Base-by-base conservation (phyloP, 1,140 invertebrate species). In the Drosophila fuyamai region DNA sequence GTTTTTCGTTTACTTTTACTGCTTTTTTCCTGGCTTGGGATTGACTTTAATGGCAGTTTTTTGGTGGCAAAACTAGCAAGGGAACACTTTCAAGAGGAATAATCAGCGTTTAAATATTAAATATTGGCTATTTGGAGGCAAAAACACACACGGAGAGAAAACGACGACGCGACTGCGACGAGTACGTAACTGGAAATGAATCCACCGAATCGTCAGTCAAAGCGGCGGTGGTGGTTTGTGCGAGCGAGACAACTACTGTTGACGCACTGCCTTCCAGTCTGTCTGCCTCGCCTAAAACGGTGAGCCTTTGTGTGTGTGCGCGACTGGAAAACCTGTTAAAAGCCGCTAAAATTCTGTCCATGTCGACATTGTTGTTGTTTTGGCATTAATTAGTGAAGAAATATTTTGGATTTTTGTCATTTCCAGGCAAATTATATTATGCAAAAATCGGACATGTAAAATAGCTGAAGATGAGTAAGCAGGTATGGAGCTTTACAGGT, bases 321-420 rank as follows among this genome's bases (percentile, higher is more conserved):
- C 63, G 63, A 48, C 79, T 86, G 82, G 82, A 86, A 86, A 88
- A 86, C 82, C 83, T 86, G 82, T 86, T 86, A 86, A 86, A 76
- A 86, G 82, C 82, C 82, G 82, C 82, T 86, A 88, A 85, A 84
- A 83, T 83, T 88, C 58, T 82, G 70, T 76, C 54, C 74, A 72
- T 76, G 78, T 81, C 50, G 29, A 53, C 14, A 53, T 85, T 86
- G 82, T 86, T 82, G 82, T 85, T 84, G 74, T 79, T 51, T 76
- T 55, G 80, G 76, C 83, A 86, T 88, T 86, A 86, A 86, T 86
- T 86, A 86, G 83, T 79, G 29, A 88, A 88, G 82, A 85, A 82
- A 86, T 86, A 79, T 88, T 86, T 85, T 29, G 85, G 75, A 85
- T 88, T 82, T 85, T 88, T 88, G 65, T 61, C 57, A 71, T 76